phyloP scores from a whole-genome alignment of 1,140 invertebrate species.

The Lepidurus packardi region DNA sequence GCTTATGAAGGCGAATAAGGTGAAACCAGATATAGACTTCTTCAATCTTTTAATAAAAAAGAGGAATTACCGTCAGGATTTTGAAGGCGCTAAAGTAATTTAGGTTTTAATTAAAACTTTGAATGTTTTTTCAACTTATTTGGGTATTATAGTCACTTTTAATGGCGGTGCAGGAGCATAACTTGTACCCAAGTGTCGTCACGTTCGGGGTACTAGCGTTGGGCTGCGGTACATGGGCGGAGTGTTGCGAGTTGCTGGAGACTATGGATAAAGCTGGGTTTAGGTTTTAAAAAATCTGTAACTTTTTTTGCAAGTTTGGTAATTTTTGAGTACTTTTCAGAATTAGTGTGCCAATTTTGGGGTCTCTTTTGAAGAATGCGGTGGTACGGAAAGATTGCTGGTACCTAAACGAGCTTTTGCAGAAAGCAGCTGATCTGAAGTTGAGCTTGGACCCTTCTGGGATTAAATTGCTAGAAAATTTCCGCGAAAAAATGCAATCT shows the following conservation, averaged over 20 bases:
- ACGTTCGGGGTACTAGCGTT: slow-evolving; percentile 81
- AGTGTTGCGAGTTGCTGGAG: slow-evolving; percentile 57
- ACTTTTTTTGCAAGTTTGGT: slow-evolving; percentile 28
- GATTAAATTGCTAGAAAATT: slow-evolving; percentile 49
- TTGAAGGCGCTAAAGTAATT: slow-evolving; percentile 58
- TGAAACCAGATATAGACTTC: slow-evolving; percentile 70
- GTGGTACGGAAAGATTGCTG: slow-evolving; percentile 52
- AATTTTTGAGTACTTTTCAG: slow-evolving; percentile 40
- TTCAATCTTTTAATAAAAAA: slow-evolving; percentile 81
- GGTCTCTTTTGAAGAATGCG: slow-evolving; percentile 59
- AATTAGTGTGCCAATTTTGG: slow-evolving; percentile 65
- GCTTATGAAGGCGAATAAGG: slow-evolving; percentile 52
- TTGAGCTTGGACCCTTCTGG: slow-evolving; percentile 44
- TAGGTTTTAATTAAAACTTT: slow-evolving; percentile 27
- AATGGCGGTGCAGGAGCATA: slow-evolving; percentile 53
- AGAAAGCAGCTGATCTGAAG: slow-evolving; percentile 56
- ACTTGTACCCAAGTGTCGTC: slow-evolving; percentile 63
- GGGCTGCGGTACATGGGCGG: slow-evolving; percentile 56
- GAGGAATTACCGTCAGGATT: slow-evolving; percentile 59
- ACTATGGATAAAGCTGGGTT: slow-evolving; percentile 61
- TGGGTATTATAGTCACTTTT: slow-evolving; percentile 52
- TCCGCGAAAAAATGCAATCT: slow-evolving; percentile 43
- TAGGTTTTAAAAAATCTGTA: slow-evolving; percentile 46
- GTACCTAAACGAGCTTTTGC: slow-evolving; percentile 62
- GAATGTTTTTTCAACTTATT: slow-evolving; percentile 29